Evolutionary conservation across 2,888 invertebrate species (phyloP).

Genomic region (Zygaena filipendulae): DNA sequence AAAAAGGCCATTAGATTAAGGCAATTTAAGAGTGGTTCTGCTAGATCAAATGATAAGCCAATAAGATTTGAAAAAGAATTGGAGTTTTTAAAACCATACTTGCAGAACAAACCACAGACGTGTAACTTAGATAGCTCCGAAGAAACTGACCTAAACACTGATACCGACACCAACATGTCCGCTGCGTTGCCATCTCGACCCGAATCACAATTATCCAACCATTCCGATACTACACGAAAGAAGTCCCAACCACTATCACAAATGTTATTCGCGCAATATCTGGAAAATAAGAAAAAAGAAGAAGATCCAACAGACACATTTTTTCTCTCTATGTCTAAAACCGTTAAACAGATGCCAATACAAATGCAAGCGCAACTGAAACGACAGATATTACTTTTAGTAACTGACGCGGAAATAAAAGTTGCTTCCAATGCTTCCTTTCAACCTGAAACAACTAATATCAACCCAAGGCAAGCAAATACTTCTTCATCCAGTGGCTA

Average conservation of each 20-base stretch:
- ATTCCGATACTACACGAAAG: constrained; percentile 2
- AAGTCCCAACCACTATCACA: constrained; percentile 9
- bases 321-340: constrained; percentile 7
- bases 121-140: constrained; percentile 15
- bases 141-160: constrained; percentile 12
- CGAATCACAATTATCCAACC: constrained; percentile 8
- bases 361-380: constrained; percentile 8
- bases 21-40: constrained; percentile 14
- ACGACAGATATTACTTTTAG: constrained; percentile 5
- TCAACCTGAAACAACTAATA: too few species aligned
- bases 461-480: constrained; percentile 3
- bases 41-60: constrained; percentile 12
- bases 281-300: neutral
- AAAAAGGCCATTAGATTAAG: constrained; percentile 13
- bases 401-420: constrained; percentile 7
- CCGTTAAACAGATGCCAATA: constrained; percentile 6
- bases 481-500: constrained; percentile 2
- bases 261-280: constrained; percentile 6
- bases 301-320: neutral
- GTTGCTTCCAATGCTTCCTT: too few species aligned
- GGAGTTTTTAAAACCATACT: too few species aligned
- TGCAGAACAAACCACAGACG: constrained; percentile 15
- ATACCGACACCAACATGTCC: constrained; percentile 10
- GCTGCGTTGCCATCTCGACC: constrained; percentile 6
- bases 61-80: too few species aligned